A percentile compares a stretch with the other conserved stretches of the same genome.
Conservation (phyloP, 1,140 invertebrate species). For the Rhysida immarginata region DNA sequence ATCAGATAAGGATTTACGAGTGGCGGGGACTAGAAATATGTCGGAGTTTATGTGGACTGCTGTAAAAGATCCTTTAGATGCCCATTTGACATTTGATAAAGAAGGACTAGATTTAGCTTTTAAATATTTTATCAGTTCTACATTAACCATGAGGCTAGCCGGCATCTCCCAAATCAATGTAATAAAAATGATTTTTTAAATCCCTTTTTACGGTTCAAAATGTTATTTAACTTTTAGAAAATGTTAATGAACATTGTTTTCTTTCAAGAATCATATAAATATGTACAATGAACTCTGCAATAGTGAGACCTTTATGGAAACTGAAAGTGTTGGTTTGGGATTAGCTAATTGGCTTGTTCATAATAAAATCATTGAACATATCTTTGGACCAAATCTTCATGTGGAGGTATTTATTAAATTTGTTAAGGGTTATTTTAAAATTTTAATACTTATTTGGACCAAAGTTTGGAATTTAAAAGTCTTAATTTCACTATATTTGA, state of each 20-base stretch:
- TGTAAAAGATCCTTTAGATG: conserved; percentile 76
- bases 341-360: conserved; percentile 75
- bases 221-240: too few species aligned
- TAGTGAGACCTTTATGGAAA: conserved; percentile 64
- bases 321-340: conserved; percentile 63
- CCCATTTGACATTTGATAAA: conserved; percentile 66
- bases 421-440: too few species aligned
- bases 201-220: too few species aligned
- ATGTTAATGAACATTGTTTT: not conserved
- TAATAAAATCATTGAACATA: conserved; percentile 82
- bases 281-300: conserved; percentile 78
- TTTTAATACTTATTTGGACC: too few species aligned
- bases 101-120: conserved; percentile 81
- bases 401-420: conserved; percentile 59
- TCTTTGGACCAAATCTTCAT: conserved; percentile 90
- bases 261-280: conserved; percentile 56
- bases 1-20: conserved; percentile 73
- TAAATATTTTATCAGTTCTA: conserved; percentile 86
- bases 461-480: too few species aligned
- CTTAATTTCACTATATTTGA: too few species aligned
- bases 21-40: conserved; percentile 74
- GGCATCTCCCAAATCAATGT: conserved; percentile 83
- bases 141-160: conserved; percentile 77
- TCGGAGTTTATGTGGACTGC: conserved; percentile 91
- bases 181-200: conserved; percentile 18